Base-by-base conservation (phyloP, 2,797 vertebrate species). In the Epinephelus coioides region DNA sequence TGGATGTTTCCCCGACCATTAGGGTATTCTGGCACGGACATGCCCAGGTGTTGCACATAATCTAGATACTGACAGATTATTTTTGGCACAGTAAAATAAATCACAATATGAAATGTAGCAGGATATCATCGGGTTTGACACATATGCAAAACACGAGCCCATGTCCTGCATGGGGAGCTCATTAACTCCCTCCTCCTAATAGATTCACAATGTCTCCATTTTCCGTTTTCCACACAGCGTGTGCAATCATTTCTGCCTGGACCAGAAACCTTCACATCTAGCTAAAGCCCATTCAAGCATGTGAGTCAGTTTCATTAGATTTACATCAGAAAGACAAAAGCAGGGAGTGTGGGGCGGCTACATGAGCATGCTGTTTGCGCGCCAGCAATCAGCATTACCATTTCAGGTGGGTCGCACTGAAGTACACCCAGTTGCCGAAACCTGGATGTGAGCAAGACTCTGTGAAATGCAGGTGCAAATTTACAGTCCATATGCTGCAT, bases 261-360 rank as follows among this genome's bases (percentile, higher is more conserved):
- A 79, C 85, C 72, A 83, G 69, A 83, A 84, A 76, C 79, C 72
- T 76, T 69, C 78, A 79, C 23, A 4, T 82, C 66, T 27, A 59
- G 73, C 73, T 70, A 49, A 76, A 80, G 69, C 49, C 59, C 38
- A 54, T 62, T 83, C 68, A 74, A 69, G 77, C 84, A 15, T 66
- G 73, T 69, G 83, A 85, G 79, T 55, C 82, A 44, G 68, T 88
- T 92, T 83, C 81, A 93, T 90, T 92, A 86, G 73, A 85, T 85
- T 83, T 83, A 86, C 81, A 87, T 84, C 77, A 86, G 75, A 80
- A 56, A 77, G 66, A 75, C 76, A 83, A 80, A 86, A 86, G 77
- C 81, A 60, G 69, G 30, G 19, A 73, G 74, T 77, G 87, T 79
- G 30, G 60, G 61, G 67, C 38, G 44, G 72, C 74, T 74, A 30